A percentile compares a stretch with the other conserved stretches of the same genome.
phyloP scores from a whole-genome alignment of 2,888 invertebrate species.

The Eueremaeus valkanovi region DNA sequence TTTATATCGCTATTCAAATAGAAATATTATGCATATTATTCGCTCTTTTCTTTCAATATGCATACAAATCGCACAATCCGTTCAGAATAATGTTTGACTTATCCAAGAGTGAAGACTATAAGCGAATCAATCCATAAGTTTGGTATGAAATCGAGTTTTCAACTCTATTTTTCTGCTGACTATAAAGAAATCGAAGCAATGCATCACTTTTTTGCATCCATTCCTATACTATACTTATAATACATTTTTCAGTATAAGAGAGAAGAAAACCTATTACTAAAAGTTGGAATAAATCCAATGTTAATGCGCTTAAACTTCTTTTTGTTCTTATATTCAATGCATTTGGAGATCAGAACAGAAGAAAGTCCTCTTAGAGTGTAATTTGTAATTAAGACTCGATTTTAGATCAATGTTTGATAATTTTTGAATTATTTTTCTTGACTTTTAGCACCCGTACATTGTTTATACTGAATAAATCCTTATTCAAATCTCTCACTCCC shows the following conservation, averaged over 20 bases:
- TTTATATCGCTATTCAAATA: too few species aligned
- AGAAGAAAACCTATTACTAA: not conserved
- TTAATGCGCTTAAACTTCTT: not conserved
- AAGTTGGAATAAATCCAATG: slow-evolving; percentile 10
- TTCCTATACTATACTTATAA: not conserved
- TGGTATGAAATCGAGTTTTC: not conserved
- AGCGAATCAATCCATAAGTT: too few species aligned
- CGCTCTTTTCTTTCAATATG: too few species aligned
- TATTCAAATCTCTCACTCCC: not conserved
- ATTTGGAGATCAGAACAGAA: too few species aligned
- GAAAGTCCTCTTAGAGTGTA: not conserved
- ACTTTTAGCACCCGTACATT: too few species aligned
- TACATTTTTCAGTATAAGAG: too few species aligned
- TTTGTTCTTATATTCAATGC: not conserved
- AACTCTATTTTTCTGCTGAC: not conserved
- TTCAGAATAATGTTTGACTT: too few species aligned
- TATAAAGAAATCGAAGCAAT: not conserved
- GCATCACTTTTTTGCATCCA: slow-evolving; percentile 4
- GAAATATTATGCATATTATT: too few species aligned
- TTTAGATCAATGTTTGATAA: not conserved
- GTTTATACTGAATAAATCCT: not conserved
- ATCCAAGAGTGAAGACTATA: too few species aligned
- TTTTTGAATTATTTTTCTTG: too few species aligned
- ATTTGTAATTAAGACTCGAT: not conserved
- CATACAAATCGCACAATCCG: too few species aligned